Conservation (phyloP, 2,113 vertebrate species). For the Chaenogobius annularis region DNA sequence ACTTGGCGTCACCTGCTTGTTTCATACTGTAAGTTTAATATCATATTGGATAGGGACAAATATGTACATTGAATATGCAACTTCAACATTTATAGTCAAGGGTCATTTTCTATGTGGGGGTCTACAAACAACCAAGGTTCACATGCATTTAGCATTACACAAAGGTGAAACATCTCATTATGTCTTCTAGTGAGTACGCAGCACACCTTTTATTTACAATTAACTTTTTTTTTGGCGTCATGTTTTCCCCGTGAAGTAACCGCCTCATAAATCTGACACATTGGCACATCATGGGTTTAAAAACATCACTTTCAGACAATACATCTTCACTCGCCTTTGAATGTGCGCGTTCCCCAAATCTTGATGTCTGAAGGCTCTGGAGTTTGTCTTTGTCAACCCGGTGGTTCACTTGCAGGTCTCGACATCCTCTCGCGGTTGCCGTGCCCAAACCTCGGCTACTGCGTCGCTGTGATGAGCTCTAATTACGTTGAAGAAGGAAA, state of each 20-base stretch:
- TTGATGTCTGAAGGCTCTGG: neutral
- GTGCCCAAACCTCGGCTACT: constrained; percentile 23
- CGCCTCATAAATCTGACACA: constrained; percentile 7
- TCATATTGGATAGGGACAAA: no score
- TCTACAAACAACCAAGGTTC: no score
- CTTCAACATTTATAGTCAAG: no score
- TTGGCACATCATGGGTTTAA: neutral
- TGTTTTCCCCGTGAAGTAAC: constrained; percentile 20
- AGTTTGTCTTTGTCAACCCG: neutral
- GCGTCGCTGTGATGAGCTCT: constrained; percentile 16
- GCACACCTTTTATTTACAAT: no score
- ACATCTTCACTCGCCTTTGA: neutral
- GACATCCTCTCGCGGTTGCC: constrained; percentile 22
- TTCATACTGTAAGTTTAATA: no score
- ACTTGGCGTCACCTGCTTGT: no score
- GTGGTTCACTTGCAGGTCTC: neutral
- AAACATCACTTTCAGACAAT: neutral
- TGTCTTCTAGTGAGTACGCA: no score
- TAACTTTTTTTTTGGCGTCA: neutral
- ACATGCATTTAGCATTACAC: no score
- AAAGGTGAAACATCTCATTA: no score
- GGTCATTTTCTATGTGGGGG: no score
- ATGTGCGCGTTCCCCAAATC: no score
- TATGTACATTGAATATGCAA: no score
- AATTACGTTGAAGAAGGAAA: constrained; percentile 21